Conservation (phyloP, 2,113 vertebrate species). For the Atrichornis clamosus region DNA sequence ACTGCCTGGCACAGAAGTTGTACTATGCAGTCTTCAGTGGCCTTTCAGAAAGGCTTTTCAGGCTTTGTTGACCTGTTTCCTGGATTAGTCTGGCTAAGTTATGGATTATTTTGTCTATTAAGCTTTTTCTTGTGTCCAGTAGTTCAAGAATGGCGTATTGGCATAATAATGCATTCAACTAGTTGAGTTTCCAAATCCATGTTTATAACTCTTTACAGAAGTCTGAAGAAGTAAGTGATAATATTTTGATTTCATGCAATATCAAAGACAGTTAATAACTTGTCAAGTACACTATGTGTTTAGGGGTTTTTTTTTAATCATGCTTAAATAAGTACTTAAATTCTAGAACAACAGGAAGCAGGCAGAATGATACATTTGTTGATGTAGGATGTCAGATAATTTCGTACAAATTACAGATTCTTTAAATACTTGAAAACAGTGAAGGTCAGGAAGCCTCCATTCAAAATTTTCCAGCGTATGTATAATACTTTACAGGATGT, state of each 20-base stretch:
- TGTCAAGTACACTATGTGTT: not conserved
- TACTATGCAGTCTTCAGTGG: constrained; percentile 22
- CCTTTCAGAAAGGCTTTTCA: constrained; percentile 58
- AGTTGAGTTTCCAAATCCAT: not conserved
- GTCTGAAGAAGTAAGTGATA: not conserved
- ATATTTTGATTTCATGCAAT: not conserved
- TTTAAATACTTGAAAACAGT: constrained; percentile 70
- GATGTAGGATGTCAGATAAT: constrained; percentile 70
- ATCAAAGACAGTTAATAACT: not conserved
- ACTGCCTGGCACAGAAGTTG: constrained; percentile 24
- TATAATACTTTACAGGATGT: constrained; percentile 81
- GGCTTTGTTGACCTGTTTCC: constrained; percentile 51
- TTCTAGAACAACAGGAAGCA: constrained; percentile 70
- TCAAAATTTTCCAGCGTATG: constrained; percentile 75
- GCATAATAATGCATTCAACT: not conserved
- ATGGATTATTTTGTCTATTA: constrained; percentile 54
- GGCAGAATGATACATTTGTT: constrained; percentile 65
- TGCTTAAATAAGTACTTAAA: constrained; percentile 45
- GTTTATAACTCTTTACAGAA: not conserved
- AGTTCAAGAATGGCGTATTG: constrained; percentile 20
- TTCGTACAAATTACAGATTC: constrained; percentile 68
- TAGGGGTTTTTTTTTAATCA: not conserved
- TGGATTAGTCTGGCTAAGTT: constrained; percentile 59
- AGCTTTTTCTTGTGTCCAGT: constrained; percentile 46
- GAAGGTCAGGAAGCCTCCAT: constrained; percentile 73